A percentile compares a stretch with the other conserved stretches of the same genome.
These are phyloP conservation scores for Andrena hattorfiana DNA, from an alignment of 2,888 invertebrate species.

Conservation along the genomic window DNA sequence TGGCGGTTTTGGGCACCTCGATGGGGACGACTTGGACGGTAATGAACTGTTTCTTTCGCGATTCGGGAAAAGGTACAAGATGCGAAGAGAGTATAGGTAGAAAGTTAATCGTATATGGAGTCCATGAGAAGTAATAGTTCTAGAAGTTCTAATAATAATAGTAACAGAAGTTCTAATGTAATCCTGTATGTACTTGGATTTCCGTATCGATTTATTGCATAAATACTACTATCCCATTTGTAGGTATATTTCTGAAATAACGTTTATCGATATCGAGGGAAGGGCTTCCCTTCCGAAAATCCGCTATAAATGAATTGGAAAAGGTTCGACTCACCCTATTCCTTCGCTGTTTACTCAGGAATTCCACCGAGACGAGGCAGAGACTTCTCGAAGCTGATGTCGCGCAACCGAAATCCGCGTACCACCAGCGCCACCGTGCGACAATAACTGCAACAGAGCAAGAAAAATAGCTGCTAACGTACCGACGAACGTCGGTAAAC, in stretches of 20 bases:
- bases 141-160: too few species aligned
- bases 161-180: too few species aligned
- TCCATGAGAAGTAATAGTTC: too few species aligned
- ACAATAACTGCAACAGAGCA: neutral
- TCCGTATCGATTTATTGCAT: neutral
- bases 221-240: neutral
- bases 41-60: neutral
- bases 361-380: neutral
- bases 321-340: neutral
- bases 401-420: neutral
- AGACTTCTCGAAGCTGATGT: neutral
- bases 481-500: conserved; percentile 14
- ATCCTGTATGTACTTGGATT: too few species aligned
- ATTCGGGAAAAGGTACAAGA: neutral
- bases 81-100: neutral
- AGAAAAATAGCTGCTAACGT: neutral
- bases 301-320: neutral
- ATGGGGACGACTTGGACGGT: neutral
- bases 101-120: neutral
- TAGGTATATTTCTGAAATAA: conserved; percentile 5
- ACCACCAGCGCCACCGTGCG: conserved; percentile 27
- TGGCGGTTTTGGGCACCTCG: neutral
- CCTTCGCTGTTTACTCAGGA: neutral
- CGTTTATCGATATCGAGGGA: neutral
- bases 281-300: too few species aligned